These are phyloP conservation scores for Carterocephalus palaemon DNA, from an alignment of 2,888 invertebrate species.

Conservation along the genomic window DNA sequence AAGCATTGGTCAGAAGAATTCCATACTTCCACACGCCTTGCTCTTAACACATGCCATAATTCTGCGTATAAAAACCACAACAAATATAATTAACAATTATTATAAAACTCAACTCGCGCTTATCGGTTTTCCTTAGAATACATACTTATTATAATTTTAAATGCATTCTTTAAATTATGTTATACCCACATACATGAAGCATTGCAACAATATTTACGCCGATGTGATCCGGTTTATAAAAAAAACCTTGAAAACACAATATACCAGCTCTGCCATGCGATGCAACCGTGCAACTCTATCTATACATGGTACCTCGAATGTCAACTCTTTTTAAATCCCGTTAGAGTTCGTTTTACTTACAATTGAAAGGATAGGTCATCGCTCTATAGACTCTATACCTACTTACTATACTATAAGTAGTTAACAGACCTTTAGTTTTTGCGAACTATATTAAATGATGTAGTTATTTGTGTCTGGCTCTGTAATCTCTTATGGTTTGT, in stretches of 20 bases:
- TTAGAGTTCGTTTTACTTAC: neutral
- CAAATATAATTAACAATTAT: no score
- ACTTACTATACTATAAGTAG: constrained; percentile 8
- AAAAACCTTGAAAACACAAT: constrained; percentile 22
- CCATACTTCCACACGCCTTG: no score
- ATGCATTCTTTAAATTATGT: no score
- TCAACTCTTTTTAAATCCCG: neutral
- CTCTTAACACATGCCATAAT: no score
- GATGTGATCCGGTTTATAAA: constrained; percentile 13
- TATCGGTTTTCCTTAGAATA: no score
- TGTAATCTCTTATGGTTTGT: no score
- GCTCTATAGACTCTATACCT: no score
- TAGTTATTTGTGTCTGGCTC: no score
- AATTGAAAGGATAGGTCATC: constrained; percentile 6
- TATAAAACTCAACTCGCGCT: no score
- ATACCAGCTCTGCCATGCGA: constrained; percentile 16
- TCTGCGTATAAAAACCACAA: no score
- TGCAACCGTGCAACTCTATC: constrained; percentile 11
- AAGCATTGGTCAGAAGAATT: no score
- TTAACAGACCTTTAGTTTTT: constrained; percentile 7
- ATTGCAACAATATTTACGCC: neutral
- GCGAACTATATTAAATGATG: neutral
- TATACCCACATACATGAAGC: neutral
- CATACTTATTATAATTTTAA: no score
- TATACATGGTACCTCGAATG: neutral